Base-by-base conservation (phyloP, 2,113 vertebrate species). In the Peucedramus taeniatus region DNA sequence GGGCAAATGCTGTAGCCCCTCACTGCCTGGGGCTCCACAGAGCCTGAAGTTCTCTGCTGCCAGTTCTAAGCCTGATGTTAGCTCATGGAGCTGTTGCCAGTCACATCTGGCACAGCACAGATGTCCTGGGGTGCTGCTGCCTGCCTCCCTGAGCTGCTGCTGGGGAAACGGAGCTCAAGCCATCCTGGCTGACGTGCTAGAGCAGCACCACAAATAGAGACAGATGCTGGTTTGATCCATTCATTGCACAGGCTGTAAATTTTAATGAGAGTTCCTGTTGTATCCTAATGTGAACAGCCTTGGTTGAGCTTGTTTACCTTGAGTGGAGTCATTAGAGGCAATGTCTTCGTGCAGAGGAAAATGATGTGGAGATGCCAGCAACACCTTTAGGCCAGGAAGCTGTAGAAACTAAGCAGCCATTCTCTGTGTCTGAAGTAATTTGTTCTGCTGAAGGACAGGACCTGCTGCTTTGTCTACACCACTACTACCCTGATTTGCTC, bases 371-470 rank as follows among this genome's bases (percentile, higher is more conserved):
- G 27, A 74, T 70, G 39, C 30, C 79, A 86, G 64, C 20, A 22
- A 11, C 83, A 83, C 70, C 28, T 87, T 82, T 42, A 79, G 66
- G 53, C 57, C 78, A 91, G 61, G 59, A 92, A 90, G 26, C 6
- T 78, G 21, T 42, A 70, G 81, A 86, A 95, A 66, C 13, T 39
- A 51, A 92, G 75, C 76, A 90, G n/a, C 35, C 45, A 77, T 21
- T 53, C 28, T 65, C 66, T 82, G 47, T 37, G 44, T 51, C 90
- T 92, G 33, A 90, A 93, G 50, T 42, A 66, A 86, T 89, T 94
- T 77, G 50, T 74, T 77, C 50, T 95, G 88, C 78, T 63, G 86
- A 80, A 90, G 39, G 53, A 27, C 75, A 77, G 81, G 53, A 42
- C 8, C 37, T 3, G 10, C 21, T 86, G 50, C 23, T 94, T 77